Conservation (phyloP, 2,888 invertebrate species). For the Bhutanitis thaidina region DNA sequence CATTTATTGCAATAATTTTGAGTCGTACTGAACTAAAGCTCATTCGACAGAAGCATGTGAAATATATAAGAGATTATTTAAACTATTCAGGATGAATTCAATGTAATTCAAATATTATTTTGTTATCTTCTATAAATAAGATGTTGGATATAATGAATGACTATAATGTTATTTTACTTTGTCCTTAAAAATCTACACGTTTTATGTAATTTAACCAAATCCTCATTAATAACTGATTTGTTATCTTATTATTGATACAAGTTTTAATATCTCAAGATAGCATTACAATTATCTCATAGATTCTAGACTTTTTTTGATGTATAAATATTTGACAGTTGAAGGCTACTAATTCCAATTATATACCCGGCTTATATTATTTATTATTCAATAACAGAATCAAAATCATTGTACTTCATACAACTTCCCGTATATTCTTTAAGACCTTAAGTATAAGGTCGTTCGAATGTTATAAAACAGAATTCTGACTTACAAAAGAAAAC, state of each 20-base stretch:
- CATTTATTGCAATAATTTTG: slow-evolving; percentile 2
- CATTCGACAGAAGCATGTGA: slow-evolving; percentile 5
- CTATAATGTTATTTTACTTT: too few relatives aligned
- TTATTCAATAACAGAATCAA: neutral
- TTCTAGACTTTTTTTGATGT: neutral
- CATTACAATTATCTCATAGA: too few relatives aligned
- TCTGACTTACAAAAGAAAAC: slow-evolving; percentile 47
- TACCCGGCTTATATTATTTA: neutral
- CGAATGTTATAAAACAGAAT: slow-evolving; percentile 61
- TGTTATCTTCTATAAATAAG: too few relatives aligned
- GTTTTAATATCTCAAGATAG: too few relatives aligned
- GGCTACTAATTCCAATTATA: neutral
- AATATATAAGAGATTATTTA: neutral
- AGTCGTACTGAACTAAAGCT: neutral
- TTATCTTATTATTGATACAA: too few relatives aligned
- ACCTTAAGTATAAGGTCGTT: slow-evolving; percentile 59
- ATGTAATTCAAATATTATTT: too few relatives aligned
- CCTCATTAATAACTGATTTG: too few relatives aligned
- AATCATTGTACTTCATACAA: slow-evolving; percentile 18
- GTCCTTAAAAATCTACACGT: too few relatives aligned
- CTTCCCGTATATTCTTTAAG: slow-evolving; percentile 33
- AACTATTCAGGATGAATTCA: too few relatives aligned
- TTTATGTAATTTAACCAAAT: too few relatives aligned
- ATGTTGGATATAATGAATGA: too few relatives aligned
- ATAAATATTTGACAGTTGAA: neutral